Conservation (phyloP, 2,888 invertebrate genomes). For the Nowickia ferox region DNA sequence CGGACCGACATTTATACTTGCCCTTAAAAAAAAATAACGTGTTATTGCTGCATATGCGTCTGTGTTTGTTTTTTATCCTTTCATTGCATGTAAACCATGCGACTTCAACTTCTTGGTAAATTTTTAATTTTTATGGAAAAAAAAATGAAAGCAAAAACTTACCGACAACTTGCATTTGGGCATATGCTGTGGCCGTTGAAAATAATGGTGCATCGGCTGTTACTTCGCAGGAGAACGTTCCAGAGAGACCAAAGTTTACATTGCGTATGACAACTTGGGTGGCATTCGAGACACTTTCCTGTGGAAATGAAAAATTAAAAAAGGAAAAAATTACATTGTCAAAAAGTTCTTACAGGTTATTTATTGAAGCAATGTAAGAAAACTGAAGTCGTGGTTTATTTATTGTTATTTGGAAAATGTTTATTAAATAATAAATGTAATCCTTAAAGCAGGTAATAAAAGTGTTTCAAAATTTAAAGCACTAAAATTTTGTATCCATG, state of each 20-base stretch:
- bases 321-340: conserved; percentile 29
- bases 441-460: too few relatives aligned
- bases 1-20: too few relatives aligned
- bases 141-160: conserved; percentile 80
- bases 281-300: conserved; percentile 88
- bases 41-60: neutral
- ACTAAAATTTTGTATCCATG: too few relatives aligned
- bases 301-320: conserved; percentile 74
- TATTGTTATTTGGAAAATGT: neutral
- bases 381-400: neutral
- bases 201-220: conserved; percentile 88
- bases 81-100: too few relatives aligned
- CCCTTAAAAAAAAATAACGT: neutral
- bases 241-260: conserved; percentile 87
- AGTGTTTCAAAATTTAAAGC: too few relatives aligned
- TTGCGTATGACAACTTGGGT: conserved; percentile 88
- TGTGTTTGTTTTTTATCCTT: neutral
- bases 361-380: neutral
- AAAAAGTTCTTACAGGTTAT: neutral
- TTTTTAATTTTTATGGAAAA: conserved; percentile 8
- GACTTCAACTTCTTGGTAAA: neutral
- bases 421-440: neutral
- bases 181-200: conserved; percentile 86
- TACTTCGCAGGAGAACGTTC: conserved; percentile 89
- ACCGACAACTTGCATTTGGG: conserved; percentile 89